Percentiles rank a stretch among this genome's conserved stretches.
Conservation (phyloP, 2,797 vertebrate genomes). For the Scyliorhinus canicula region DNA sequence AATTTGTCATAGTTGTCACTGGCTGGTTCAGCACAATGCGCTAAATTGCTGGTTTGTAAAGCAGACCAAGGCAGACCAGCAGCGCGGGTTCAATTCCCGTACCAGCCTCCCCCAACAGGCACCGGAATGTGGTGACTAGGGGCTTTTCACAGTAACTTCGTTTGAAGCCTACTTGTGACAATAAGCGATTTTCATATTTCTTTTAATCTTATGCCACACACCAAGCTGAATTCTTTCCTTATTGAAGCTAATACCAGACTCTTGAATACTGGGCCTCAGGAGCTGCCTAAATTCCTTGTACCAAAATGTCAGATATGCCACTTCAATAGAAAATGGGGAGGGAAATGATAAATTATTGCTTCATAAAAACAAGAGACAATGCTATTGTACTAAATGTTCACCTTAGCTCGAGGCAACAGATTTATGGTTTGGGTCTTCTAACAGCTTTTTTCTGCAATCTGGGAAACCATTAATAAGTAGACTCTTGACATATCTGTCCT, state of each 20-base stretch:
- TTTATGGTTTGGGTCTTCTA: background rate
- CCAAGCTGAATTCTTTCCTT: background rate
- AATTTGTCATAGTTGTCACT: too few relatives aligned
- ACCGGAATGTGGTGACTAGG: too few relatives aligned
- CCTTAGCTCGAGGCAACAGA: background rate
- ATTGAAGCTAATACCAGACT: background rate
- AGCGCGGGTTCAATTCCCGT: too few relatives aligned
- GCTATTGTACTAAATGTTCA: constrained; percentile 1
- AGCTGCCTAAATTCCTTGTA: background rate
- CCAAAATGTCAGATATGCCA: background rate
- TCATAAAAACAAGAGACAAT: background rate
- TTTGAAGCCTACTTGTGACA: too few relatives aligned
- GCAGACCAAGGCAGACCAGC: too few relatives aligned
- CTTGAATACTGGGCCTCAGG: background rate
- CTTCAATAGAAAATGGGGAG: background rate
- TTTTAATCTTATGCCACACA: background rate
- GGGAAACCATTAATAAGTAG: background rate
- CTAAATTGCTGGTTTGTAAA: too few relatives aligned
- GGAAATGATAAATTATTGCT: background rate
- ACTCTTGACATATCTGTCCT: background rate
- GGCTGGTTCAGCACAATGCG: too few relatives aligned
- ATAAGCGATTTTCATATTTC: too few relatives aligned
- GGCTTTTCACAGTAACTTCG: too few relatives aligned
- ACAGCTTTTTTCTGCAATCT: background rate
- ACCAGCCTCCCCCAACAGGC: too few relatives aligned